Evolutionary conservation across 2,113 vertebrate genomes (phyloP), one percentile per base, ranked within the genome.

Genomic region (Saimiri boliviensis): DNA sequence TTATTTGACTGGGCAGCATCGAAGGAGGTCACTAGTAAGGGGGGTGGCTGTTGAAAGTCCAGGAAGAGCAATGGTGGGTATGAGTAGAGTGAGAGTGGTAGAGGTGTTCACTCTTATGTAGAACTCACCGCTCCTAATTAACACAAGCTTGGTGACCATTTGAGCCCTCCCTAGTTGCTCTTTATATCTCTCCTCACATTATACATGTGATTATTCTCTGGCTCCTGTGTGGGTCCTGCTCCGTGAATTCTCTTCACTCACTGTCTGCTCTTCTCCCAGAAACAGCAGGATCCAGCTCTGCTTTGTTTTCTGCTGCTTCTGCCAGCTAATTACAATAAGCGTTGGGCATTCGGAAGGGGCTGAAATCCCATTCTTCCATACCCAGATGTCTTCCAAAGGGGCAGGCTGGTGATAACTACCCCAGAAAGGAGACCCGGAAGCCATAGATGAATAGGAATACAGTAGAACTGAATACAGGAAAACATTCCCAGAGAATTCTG

Each of bases 111-210:
- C 7, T 80, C 63, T 37, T 12, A 17, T 7, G 10, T 30, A 12
- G 54, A n/a, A 79, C 37, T 84, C 25, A 12, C 6, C 2, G 88
- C 52, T 60, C 4, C 35, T 80, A 37, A 32, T 71, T 54, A 71
- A 5, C 25, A 27, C 6, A 2, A 23, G 32, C 32, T 17, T 27
- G 12, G 11, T 0, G 7, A 9, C 8, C 12, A 21, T n/a, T 52
- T 8, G 76, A 27, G 40, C 47, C 32, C 60, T 20, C 13, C 47
- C 23, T 7, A 45, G 16, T 23, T 40, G 54, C 56, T 93, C 21
- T 23, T 40, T 73, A 1, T 21, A 9, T 63, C 2, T 16, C 87
- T 77, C n/a, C 17, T 40, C 19, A 19, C 12, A 1, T 45, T n/a
- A 21, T 16, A 47, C 10, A 17, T 6, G 0, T 20, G 80, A 6